phyloP scores from a whole-genome alignment of 2,888 invertebrate genomes.

The Lasioglossum leucozonium region DNA sequence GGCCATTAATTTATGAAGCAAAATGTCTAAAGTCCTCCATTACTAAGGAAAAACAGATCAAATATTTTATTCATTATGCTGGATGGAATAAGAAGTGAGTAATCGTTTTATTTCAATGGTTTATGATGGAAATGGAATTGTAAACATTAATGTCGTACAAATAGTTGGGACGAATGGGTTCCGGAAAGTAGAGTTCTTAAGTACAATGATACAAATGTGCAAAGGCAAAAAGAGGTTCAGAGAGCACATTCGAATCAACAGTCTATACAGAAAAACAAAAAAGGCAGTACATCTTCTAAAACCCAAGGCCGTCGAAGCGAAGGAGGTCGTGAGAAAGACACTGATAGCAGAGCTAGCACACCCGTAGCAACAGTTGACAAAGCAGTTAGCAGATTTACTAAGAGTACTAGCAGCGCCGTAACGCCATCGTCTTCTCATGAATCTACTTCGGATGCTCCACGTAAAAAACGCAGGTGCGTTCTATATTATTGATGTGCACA shows the following conservation, averaged over 20 bases:
- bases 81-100: constrained; percentile 99
- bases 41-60: constrained; percentile 93
- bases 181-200: constrained; percentile 88
- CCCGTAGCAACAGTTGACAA: constrained; percentile 84
- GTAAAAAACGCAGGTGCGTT: constrained; percentile 84
- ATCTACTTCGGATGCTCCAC: constrained; percentile 75
- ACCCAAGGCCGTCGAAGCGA: constrained; percentile 78
- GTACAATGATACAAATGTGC: constrained; percentile 87
- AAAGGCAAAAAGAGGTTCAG: constrained; percentile 87
- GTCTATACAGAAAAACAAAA: constrained; percentile 81
- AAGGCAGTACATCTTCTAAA: constrained; percentile 75
- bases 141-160: constrained; percentile 26
- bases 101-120: background rate
- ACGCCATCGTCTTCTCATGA: constrained; percentile 77
- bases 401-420: constrained; percentile 64
- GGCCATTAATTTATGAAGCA: constrained; percentile 97
- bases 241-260: constrained; percentile 88
- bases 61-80: constrained; percentile 98
- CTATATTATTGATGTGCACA: constrained; percentile 70
- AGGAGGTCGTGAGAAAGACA: constrained; percentile 83
- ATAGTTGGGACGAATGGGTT: constrained; percentile 87
- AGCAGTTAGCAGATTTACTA: constrained; percentile 74
- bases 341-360: constrained; percentile 88
- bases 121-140: background rate
- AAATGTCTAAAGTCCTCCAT: constrained; percentile 95